Conservation (phyloP, 2,113 vertebrate genomes). For the Bothrops jararaca region DNA sequence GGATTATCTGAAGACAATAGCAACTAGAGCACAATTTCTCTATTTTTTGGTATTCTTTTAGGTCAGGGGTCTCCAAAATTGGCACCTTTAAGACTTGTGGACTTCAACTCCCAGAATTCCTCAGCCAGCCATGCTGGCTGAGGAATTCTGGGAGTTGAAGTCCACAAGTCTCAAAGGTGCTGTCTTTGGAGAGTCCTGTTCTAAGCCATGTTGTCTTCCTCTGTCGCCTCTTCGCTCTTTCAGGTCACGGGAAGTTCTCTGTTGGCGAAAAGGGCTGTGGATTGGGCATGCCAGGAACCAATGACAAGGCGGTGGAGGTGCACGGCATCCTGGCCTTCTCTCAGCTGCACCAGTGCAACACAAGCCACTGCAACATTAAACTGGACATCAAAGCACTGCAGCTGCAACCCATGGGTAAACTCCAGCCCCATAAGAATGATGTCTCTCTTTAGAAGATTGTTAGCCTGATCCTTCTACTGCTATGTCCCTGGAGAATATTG, state of each 20-base stretch:
- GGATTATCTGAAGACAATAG: too few species aligned
- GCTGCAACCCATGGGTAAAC: conserved; percentile 46
- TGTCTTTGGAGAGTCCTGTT: too few species aligned
- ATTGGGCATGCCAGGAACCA: conserved; percentile 54
- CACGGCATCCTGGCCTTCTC: conserved; percentile 60
- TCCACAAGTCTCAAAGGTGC: neutral
- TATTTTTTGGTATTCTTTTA: too few species aligned
- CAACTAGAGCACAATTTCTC: too few species aligned
- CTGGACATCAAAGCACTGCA: conserved; percentile 49
- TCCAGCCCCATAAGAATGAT: neutral
- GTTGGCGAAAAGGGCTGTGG: conserved; percentile 62
- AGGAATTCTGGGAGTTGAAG: neutral
- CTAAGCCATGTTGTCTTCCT: neutral
- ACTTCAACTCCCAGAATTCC: too few species aligned
- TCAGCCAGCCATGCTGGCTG: neutral
- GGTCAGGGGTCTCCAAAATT: too few species aligned
- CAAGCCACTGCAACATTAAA: conserved; percentile 58
- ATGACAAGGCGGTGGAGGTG: conserved; percentile 61
- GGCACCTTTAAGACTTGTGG: too few species aligned
- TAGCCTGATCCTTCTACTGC: neutral
- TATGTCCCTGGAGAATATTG: too few species aligned
- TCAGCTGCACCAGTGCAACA: conserved; percentile 59
- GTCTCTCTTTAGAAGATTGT: rapidly evolving
- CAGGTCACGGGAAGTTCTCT: conserved; percentile 63
- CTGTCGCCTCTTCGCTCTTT: neutral